Percentiles rank a stretch among this genome's conserved stretches.
phyloP scores from a whole-genome alignment of 2,113 vertebrate species.

The Campylorhamphus procurvoides region DNA sequence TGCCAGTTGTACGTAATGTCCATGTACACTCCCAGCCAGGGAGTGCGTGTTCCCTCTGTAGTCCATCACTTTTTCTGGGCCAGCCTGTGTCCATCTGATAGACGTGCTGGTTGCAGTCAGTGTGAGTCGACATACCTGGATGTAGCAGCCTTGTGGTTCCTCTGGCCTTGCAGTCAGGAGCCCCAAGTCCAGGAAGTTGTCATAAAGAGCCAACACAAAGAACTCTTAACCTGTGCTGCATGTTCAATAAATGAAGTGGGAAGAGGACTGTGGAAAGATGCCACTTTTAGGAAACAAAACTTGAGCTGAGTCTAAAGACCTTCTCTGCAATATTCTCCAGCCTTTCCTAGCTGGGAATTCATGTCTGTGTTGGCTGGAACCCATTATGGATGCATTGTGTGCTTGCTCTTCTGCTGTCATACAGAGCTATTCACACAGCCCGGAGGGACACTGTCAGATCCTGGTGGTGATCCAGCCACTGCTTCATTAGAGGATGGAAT shows the following conservation, averaged over 20 bases:
- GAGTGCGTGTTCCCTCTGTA: not conserved
- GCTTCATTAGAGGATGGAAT: not conserved
- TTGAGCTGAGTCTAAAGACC: not conserved
- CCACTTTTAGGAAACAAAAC: not conserved
- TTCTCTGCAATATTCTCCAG: not conserved
- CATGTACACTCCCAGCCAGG: not conserved
- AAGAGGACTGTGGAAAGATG: not conserved
- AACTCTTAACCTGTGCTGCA: not conserved
- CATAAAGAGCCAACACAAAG: not conserved
- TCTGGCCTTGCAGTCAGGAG: not conserved
- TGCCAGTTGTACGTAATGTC: not conserved
- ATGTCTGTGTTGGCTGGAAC: not conserved
- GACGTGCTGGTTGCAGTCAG: not conserved
- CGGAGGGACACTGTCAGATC: not conserved
- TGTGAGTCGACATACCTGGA: rapidly evolving
- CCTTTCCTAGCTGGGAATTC: not conserved
- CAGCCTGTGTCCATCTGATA: not conserved
- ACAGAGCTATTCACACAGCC: not conserved
- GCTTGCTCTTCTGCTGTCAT: not conserved
- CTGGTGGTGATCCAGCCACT: not conserved
- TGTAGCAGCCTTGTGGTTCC: not conserved
- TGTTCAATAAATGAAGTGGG: not conserved
- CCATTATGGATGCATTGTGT: not conserved
- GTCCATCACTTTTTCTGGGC: not conserved
- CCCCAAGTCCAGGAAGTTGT: not conserved